Evolutionary conservation across 2,888 invertebrate species (phyloP).

Genomic region (Stenchaetothrips biformis): DNA sequence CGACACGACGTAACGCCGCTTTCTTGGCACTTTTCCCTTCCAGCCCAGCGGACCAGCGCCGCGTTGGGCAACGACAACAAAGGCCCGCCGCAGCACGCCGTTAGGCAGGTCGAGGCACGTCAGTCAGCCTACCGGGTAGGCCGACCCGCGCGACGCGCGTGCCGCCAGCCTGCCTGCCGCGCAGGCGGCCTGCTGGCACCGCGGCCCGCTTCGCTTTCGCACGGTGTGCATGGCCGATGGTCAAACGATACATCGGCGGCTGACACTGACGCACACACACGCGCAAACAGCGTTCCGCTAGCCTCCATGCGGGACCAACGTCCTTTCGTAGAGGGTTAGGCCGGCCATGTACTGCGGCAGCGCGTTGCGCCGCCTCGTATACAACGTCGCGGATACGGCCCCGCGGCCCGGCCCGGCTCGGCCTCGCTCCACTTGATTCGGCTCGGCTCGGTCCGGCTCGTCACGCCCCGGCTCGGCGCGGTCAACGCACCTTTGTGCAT

Average conservation of each 20-base stretch:
- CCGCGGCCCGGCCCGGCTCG: no score
- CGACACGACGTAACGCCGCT: no score
- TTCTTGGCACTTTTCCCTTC: no score
- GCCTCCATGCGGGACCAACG: background rate
- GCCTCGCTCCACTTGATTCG: background rate
- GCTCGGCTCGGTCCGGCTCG: background rate
- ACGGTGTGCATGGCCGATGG: background rate
- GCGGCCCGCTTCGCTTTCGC: no score
- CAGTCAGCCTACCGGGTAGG: background rate
- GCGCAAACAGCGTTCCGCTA: background rate
- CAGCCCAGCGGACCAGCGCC: no score
- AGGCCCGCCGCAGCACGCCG: no score
- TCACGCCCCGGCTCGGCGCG: background rate
- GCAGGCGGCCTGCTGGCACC: background rate
- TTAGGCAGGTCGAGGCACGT: background rate
- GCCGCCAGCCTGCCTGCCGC: background rate
- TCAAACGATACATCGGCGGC: background rate
- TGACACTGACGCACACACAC: background rate
- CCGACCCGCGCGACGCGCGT: background rate
- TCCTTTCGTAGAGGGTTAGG: background rate
- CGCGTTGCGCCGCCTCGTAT: background rate
- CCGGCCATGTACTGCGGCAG: background rate
- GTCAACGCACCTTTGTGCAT: conserved; percentile 1
- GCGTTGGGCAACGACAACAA: no score
- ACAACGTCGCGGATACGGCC: no score